Evolutionary conservation across 2,797 vertebrate species (phyloP).

Genomic region (Lacerta bilineata): DNA sequence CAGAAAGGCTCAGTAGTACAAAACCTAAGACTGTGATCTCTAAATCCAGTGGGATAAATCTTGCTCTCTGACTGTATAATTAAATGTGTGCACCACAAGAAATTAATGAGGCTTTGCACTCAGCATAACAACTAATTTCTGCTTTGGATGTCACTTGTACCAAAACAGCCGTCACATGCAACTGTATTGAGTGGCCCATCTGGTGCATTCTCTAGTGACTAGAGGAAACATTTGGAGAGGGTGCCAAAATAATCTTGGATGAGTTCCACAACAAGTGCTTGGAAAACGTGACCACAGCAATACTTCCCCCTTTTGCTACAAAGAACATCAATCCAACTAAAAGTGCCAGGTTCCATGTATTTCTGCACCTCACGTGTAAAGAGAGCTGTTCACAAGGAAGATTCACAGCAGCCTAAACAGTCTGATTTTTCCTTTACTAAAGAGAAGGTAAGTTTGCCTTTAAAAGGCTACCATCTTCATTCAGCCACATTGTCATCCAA

Average conservation of each 20-base stretch:
- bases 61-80: neutral
- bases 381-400: neutral
- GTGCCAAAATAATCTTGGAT: constrained; percentile 12
- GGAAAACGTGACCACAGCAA: neutral
- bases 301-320: constrained; percentile 7
- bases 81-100: constrained; percentile 7
- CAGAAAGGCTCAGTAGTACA: constrained; percentile 30
- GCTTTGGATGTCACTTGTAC: constrained; percentile 16
- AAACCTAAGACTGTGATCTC: constrained; percentile 17
- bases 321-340: neutral
- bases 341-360: neutral
- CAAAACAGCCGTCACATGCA: constrained; percentile 4
- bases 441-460: neutral
- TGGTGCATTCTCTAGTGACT: constrained; percentile 5
- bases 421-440: neutral
- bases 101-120: neutral
- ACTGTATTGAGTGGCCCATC: constrained; percentile 5
- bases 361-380: neutral
- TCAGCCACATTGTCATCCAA: neutral
- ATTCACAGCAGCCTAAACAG: neutral
- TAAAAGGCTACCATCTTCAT: neutral
- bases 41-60: constrained; percentile 2
- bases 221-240: constrained; percentile 28
- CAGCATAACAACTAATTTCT: neutral
- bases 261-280: constrained; percentile 21